phyloP scores from a whole-genome alignment of 2,888 invertebrate genomes.

The Tiliacea aurago region DNA sequence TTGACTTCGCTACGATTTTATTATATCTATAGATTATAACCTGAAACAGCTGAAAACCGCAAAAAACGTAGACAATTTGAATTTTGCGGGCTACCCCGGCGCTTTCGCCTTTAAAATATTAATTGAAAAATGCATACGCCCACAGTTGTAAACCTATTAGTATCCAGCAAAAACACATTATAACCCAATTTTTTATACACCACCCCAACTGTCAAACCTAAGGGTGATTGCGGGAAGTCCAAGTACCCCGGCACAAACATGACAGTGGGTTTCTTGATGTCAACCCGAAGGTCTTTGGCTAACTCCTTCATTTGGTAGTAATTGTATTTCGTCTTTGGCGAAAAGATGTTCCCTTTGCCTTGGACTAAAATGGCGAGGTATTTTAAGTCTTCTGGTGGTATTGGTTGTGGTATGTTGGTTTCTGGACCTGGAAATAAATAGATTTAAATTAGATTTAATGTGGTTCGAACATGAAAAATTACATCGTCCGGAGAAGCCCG shows the following conservation, averaged over 20 bases:
- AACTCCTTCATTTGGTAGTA: constrained; percentile 77
- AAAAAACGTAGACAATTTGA: too few relatives aligned
- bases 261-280: constrained; percentile 75
- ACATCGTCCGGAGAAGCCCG: background rate
- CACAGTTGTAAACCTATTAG: constrained; percentile 74
- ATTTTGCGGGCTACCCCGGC: too few relatives aligned
- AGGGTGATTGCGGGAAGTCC: constrained; percentile 74
- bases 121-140: constrained; percentile 55
- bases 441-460: background rate
- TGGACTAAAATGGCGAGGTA: constrained; percentile 72
- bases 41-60: too few relatives aligned
- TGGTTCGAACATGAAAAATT: background rate
- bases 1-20: too few relatives aligned
- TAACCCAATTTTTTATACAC: constrained; percentile 76
- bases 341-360: constrained; percentile 56
- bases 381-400: constrained; percentile 75
- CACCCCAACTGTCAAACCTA: constrained; percentile 64
- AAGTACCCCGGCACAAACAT: constrained; percentile 80
- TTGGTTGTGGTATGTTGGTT: constrained; percentile 70
- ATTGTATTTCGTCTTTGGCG: constrained; percentile 71
- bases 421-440: constrained; percentile 80
- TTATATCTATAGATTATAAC: too few relatives aligned
- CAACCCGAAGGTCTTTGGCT: constrained; percentile 69
- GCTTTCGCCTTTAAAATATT: background rate
- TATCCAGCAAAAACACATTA: constrained; percentile 76